phyloP scores from a whole-genome alignment of 2,113 vertebrate genomes.

The Neopipo cinnamomea region DNA sequence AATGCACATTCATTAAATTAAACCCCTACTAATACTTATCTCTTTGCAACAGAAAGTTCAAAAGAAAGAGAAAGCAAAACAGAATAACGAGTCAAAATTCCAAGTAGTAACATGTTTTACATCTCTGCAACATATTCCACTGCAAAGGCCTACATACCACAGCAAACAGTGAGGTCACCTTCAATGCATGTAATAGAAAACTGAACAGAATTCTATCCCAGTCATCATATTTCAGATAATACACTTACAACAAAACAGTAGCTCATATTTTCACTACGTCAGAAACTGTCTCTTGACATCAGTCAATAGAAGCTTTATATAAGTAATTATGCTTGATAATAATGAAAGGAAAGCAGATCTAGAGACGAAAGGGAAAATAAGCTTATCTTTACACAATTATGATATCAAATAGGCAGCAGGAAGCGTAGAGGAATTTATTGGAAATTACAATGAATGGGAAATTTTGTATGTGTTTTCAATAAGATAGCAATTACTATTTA shows the following conservation, averaged over 20 bases:
- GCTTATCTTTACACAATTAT: neutral
- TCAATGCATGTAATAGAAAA: neutral
- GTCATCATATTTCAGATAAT: neutral
- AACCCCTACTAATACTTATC: neutral
- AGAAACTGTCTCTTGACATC: neutral
- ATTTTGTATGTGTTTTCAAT: neutral
- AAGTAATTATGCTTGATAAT: slow-evolving; percentile 3
- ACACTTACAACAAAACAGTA: neutral
- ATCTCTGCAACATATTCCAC: neutral
- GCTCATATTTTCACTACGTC: neutral
- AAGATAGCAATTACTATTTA: neutral
- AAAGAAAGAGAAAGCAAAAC: neutral
- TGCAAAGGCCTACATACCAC: neutral
- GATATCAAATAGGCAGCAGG: neutral
- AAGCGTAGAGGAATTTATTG: neutral
- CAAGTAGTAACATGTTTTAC: neutral
- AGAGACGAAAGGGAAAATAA: neutral
- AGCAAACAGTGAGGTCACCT: neutral
- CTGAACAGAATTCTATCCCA: neutral
- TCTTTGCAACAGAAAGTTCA: neutral
- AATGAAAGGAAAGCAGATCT: neutral
- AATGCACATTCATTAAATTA: neutral
- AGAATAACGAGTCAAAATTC: neutral
- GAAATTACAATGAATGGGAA: neutral
- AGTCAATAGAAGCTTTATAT: neutral